Conservation (phyloP, 2,797 vertebrate genomes). For the Lateolabrax maculatus region DNA sequence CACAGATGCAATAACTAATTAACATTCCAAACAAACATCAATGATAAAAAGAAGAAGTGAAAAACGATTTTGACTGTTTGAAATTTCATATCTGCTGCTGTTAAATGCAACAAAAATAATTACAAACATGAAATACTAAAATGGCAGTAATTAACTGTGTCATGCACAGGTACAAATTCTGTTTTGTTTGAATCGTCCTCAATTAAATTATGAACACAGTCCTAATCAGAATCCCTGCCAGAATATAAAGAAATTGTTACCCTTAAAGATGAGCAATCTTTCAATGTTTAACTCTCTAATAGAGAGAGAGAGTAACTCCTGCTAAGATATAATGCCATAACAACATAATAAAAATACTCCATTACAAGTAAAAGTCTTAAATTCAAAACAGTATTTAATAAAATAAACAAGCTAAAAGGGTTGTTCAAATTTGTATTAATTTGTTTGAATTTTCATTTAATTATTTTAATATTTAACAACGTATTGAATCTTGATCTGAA, state of each 20-base stretch:
- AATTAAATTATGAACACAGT: slow-evolving; percentile 10
- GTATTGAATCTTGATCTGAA: background rate
- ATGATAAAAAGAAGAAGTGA: background rate
- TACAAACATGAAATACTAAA: background rate
- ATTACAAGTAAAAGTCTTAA: no score
- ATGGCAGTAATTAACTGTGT: background rate
- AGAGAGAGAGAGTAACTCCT: no score
- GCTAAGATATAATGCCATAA: no score
- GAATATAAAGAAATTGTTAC: background rate
- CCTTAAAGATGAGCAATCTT: slow-evolving; percentile 2
- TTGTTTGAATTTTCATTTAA: no score
- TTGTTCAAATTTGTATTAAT: no score
- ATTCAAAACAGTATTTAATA: no score
- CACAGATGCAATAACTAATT: background rate
- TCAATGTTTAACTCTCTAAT: slow-evolving; percentile 7
- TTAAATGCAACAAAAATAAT: background rate
- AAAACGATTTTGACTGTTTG: background rate
- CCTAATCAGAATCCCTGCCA: background rate
- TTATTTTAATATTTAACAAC: background rate
- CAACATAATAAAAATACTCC: no score
- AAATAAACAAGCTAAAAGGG: background rate
- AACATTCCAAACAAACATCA: background rate
- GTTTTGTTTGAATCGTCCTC: slow-evolving; percentile 6
- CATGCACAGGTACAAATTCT: background rate
- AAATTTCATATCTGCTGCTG: background rate